Evolutionary conservation across 2,888 invertebrate species (phyloP).

Genomic region (Nycteola revayana): DNA sequence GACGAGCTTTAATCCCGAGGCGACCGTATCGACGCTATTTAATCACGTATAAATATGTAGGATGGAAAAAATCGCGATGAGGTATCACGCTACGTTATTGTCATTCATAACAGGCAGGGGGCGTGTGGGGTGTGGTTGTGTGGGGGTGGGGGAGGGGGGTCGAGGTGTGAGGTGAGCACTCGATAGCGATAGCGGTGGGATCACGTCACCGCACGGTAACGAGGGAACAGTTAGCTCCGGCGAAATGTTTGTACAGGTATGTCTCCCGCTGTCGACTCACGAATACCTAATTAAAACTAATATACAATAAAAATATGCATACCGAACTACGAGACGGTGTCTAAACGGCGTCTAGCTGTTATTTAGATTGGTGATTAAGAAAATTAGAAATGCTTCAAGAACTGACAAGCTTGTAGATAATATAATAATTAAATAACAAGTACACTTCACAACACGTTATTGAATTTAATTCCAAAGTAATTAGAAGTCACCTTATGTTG

Average conservation of each 20-base stretch:
- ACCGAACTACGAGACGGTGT: not conserved
- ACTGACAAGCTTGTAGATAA: too few species aligned
- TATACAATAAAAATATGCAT: slow-evolving; percentile 6
- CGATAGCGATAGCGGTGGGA: slow-evolving; percentile 60
- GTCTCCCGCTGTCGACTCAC: slow-evolving; percentile 23
- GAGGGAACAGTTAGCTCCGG: slow-evolving; percentile 49
- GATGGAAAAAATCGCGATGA: slow-evolving; percentile 69
- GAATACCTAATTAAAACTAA: slow-evolving; percentile 29
- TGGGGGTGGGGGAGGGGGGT: slow-evolving; percentile 29
- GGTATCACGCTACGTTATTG: slow-evolving; percentile 73
- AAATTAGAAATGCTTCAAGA: too few species aligned
- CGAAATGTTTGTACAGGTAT: slow-evolving; percentile 42
- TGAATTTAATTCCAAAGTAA: too few species aligned
- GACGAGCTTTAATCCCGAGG: slow-evolving; percentile 65
- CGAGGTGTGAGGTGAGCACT: slow-evolving; percentile 39
- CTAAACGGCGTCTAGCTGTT: too few species aligned
- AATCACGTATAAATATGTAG: slow-evolving; percentile 76
- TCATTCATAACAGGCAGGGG: slow-evolving; percentile 72
- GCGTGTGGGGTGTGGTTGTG: slow-evolving; percentile 24
- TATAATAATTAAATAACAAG: too few species aligned
- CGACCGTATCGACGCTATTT: slow-evolving; percentile 65
- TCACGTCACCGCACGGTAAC: slow-evolving; percentile 58
- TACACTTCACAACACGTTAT: too few species aligned
- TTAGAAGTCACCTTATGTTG: too few species aligned
- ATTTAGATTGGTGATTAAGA: too few species aligned